These are phyloP conservation scores for Antigone vipio DNA, from an alignment of 2,113 vertebrate genomes.

Conservation along the genomic window DNA sequence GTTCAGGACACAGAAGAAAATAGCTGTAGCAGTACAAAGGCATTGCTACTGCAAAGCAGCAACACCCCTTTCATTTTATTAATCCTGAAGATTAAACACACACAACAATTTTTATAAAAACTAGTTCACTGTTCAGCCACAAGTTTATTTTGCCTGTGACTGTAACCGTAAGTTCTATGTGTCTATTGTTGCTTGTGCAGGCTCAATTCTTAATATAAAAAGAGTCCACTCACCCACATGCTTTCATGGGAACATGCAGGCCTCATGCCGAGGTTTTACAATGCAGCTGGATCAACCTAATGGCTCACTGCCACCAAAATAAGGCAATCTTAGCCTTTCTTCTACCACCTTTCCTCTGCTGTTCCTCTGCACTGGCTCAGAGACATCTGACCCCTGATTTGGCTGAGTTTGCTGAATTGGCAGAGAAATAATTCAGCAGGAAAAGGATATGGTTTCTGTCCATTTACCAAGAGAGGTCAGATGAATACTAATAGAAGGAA, in stretches of 20 bases:
- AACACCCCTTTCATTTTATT: background rate
- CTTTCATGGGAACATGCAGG: background rate
- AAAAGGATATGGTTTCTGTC: background rate
- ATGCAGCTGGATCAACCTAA: background rate
- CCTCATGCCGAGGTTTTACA: background rate
- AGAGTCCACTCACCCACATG: background rate
- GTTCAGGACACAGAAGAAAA: background rate
- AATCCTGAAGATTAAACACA: background rate
- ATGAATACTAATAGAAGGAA: background rate
- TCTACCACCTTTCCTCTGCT: background rate
- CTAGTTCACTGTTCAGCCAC: background rate
- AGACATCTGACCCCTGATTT: background rate
- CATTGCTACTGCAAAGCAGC: background rate
- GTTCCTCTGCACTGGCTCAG: background rate
- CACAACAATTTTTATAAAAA: background rate
- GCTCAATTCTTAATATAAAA: background rate
- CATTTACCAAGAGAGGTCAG: background rate
- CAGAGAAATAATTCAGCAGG: background rate
- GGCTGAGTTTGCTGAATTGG: background rate
- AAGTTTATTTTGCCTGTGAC: background rate
- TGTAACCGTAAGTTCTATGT: background rate
- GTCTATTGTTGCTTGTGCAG: background rate
- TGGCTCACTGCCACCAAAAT: background rate
- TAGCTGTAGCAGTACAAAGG: background rate
- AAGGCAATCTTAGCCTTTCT: background rate